Evolutionary conservation across 2,888 invertebrate species (phyloP), one percentile per base, ranked within the genome.

Genomic region (Augochlorella aurata): DNA sequence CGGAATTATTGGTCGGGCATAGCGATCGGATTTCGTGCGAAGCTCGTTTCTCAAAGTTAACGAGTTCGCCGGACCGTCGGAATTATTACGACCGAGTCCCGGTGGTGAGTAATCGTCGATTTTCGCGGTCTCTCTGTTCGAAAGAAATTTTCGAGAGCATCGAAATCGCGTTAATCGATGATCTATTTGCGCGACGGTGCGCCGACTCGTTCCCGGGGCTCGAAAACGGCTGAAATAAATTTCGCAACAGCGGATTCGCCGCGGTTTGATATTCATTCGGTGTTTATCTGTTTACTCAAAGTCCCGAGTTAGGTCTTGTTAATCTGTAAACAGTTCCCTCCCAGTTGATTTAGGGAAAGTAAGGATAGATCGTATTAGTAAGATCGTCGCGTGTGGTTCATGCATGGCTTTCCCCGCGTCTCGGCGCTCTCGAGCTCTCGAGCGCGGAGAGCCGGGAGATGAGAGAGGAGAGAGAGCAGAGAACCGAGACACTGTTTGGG

Each of bases 1-100:
- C 74, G 72, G 69, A 66, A 81, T 79, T 80, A 85, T 87, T 81
- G 83, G 73, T 50, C 83, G 67, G 78, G 69, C 75, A 69, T 68
- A 45, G 67, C 74, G 87, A 87, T 85, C 75, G 79, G 79, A 85
- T 85, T 81, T 85, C 73, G 71, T 77, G 78, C 76, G 66, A 78
- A 61, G 77, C 65, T 69, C 71, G 77, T 73, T 70, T 78, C 74
- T 77, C 85, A 77, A 76, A 76, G 65, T 79, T 79, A 81, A 82
- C 77, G 76, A 77, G 79, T 87, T 85, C 70, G 76, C 77, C 54
- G 77, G 61, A 75, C 68, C 18, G 67, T 73, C 74, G 76, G 83
- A 80, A 77, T 86, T 67, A 65, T 69, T 65, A 12, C 12, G 18
- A 18, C 9, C 16, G 29, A 18, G 24, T 16, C 24, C 12, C 58